Evolutionary conservation across 2,797 vertebrate species (phyloP).

Genomic region (Graptemys geographica): DNA sequence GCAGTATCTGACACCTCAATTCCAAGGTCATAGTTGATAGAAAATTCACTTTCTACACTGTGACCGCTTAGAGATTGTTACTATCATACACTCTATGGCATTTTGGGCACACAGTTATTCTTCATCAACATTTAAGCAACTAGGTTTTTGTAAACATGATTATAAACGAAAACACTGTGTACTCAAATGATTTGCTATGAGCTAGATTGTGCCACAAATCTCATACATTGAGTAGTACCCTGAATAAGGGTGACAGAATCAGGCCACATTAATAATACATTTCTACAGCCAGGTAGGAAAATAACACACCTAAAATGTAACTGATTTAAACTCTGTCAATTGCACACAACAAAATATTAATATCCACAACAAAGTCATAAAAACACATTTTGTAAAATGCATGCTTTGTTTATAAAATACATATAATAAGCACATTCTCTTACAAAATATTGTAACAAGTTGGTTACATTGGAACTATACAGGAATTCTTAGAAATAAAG

Average conservation of each 20-base stretch:
- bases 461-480: neutral
- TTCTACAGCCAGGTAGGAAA: neutral
- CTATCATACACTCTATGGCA: neutral
- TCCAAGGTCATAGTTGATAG: fast-evolving
- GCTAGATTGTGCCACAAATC: neutral
- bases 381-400: neutral
- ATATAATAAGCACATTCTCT: neutral
- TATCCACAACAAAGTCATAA: conserved; percentile 18
- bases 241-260: conserved; percentile 2
- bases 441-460: neutral
- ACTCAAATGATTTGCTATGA: neutral
- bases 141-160: neutral
- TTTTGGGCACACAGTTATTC: conserved; percentile 27
- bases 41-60: neutral
- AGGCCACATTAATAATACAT: conserved; percentile 27
- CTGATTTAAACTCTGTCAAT: conserved; percentile 9
- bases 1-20: neutral
- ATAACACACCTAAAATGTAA: neutral
- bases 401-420: neutral
- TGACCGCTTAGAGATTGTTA: neutral
- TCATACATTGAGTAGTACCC: neutral
- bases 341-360: conserved; percentile 21
- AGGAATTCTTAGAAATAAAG: conserved; percentile 12
- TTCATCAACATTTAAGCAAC: conserved; percentile 16
- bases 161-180: conserved; percentile 10